These are phyloP conservation scores for Lepisosteus osseus DNA, from an alignment of 2,113 vertebrate genomes.

Conservation along the genomic window DNA sequence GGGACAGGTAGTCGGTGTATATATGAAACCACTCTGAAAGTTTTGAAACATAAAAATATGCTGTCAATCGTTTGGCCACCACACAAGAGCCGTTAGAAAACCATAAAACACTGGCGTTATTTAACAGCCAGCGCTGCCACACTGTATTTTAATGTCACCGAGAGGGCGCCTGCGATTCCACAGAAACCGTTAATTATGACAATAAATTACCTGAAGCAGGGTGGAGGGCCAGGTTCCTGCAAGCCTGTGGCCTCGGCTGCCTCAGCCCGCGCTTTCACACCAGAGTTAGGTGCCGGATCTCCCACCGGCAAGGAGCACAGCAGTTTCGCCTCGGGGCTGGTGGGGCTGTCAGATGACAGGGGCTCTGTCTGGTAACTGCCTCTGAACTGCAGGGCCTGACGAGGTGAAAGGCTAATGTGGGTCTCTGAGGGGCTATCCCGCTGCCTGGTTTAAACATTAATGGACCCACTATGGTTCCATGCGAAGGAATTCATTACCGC, in stretches of 20 bases:
- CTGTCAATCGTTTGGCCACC: neutral
- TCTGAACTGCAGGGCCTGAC: neutral
- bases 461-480: neutral
- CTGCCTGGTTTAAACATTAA: constrained; percentile 10
- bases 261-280: neutral
- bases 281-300: too few relatives aligned
- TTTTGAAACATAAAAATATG: neutral
- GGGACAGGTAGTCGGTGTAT: neutral
- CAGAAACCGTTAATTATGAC: neutral
- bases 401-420: neutral
- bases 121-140: neutral
- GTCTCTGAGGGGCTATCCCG: neutral
- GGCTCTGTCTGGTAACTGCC: neutral
- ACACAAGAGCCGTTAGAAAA: constrained; percentile 2
- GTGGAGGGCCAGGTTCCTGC: too few relatives aligned
- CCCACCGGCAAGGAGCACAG: too few relatives aligned
- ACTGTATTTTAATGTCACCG: neutral
- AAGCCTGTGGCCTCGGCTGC: neutral
- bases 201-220: neutral
- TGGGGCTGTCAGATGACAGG: neutral
- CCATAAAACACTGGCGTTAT: neutral
- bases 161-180: neutral
- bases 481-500: constrained; percentile 18
- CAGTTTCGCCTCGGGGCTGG: neutral
- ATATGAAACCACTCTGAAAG: neutral